These are phyloP conservation scores for Thunnus thynnus DNA, from an alignment of 2,113 vertebrate genomes.

Conservation along the genomic window DNA sequence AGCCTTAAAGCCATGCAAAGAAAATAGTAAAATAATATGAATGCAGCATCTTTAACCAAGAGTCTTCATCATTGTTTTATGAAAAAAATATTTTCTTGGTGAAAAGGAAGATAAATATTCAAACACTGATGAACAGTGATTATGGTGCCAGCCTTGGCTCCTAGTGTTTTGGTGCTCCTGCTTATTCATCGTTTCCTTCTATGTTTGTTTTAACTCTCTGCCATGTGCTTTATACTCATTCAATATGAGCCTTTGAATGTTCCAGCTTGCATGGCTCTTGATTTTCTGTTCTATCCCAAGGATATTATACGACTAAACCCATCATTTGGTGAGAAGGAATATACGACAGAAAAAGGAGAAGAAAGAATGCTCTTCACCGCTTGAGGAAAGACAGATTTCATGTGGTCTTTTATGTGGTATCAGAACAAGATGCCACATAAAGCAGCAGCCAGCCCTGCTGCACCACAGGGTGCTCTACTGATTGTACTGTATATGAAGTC, in stretches of 20 bases:
- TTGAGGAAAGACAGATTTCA: slow-evolving; percentile 32
- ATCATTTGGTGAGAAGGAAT: slow-evolving; percentile 28
- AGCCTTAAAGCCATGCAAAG: not conserved
- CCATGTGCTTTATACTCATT: slow-evolving; percentile 31
- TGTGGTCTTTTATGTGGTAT: slow-evolving; percentile 16
- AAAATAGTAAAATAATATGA: not conserved
- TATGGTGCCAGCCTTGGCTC: slow-evolving; percentile 21
- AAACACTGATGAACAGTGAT: slow-evolving; percentile 16
- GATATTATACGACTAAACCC: slow-evolving; percentile 39
- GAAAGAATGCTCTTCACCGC: not conserved
- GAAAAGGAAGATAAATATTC: slow-evolving; percentile 13
- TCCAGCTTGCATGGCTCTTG: slow-evolving; percentile 26
- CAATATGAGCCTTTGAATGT: slow-evolving; percentile 15
- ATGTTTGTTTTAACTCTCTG: slow-evolving; percentile 33
- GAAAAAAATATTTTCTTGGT: slow-evolving; percentile 9
- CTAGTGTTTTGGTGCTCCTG: not conserved
- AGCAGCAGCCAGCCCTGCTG: slow-evolving; percentile 18
- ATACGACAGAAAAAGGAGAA: not conserved
- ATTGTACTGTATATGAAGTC: slow-evolving; percentile 16
- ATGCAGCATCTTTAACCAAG: not conserved
- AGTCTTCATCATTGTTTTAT: not conserved
- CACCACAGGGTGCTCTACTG: not conserved
- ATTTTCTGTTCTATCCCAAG: slow-evolving; percentile 27
- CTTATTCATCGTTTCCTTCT: slow-evolving; percentile 27
- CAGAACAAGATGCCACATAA: slow-evolving; percentile 14